Conservation (phyloP, 2,888 invertebrate species). For the Campoplex capitator region DNA sequence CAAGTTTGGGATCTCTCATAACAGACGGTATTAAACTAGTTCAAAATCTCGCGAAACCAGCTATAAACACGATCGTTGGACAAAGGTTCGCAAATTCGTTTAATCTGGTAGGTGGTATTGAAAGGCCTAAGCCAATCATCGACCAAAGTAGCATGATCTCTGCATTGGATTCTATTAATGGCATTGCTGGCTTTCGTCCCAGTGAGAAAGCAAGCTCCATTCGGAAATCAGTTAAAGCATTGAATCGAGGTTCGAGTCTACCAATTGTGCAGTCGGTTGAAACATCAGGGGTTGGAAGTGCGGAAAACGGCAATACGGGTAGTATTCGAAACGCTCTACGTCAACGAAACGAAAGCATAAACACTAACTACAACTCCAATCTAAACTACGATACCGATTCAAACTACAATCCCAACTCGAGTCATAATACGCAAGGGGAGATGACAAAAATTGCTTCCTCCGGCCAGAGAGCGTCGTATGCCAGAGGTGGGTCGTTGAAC, state of each 20-base stretch:
- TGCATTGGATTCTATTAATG: conserved; percentile 41
- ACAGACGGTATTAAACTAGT: conserved; percentile 6
- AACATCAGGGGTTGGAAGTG: conserved; percentile 15
- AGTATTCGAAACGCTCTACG: conserved; percentile 4
- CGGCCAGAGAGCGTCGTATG: neutral
- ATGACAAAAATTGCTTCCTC: conserved; percentile 15
- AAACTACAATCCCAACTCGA: conserved; percentile 50
- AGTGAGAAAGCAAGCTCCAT: conserved; percentile 2
- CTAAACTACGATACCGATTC: conserved; percentile 26
- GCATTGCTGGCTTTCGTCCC: conserved; percentile 32
- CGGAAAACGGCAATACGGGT: conserved; percentile 31
- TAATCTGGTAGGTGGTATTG: conserved; percentile 33
- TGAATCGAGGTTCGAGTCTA: conserved; percentile 33
- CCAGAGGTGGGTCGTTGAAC: conserved; percentile 15
- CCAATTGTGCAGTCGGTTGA: conserved; percentile 19
- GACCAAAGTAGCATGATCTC: conserved; percentile 35
- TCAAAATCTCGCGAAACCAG: neutral
- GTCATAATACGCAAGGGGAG: conserved; percentile 40
- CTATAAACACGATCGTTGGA: conserved; percentile 45
- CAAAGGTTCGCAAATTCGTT: conserved; percentile 51
- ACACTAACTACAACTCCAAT: conserved; percentile 54
- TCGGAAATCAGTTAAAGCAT: conserved; percentile 6
- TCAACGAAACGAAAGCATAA: conserved; percentile 25
- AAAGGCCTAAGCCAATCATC: conserved; percentile 38
- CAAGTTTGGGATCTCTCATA: neutral